Conservation (phyloP, 2,888 invertebrate genomes). For the Yponomeuta evonymella region DNA sequence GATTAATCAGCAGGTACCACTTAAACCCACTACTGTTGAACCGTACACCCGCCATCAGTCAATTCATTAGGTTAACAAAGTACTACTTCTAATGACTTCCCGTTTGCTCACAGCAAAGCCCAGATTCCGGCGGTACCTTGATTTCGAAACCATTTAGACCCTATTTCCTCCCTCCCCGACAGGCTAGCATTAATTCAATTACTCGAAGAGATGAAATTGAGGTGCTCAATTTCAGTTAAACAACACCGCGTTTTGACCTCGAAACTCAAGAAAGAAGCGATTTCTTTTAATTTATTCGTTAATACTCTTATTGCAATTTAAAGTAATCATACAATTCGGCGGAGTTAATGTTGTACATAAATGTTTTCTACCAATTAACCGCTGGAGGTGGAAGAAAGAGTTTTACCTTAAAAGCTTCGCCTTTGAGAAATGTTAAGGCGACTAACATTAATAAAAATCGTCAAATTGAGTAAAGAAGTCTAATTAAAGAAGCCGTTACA, state of each 20-base stretch:
- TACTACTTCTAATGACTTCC: conserved; percentile 70
- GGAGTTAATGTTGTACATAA: too few relatives aligned
- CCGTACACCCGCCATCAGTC: conserved; percentile 70
- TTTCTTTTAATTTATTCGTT: too few relatives aligned
- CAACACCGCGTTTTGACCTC: not conserved
- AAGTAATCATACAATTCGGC: too few relatives aligned
- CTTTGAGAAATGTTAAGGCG: conserved; percentile 23
- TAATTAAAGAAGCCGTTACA: conserved; percentile 75
- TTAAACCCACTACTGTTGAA: conserved; percentile 71
- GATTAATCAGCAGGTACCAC: conserved; percentile 72
- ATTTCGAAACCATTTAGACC: conserved; percentile 7
- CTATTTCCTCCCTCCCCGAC: not conserved
- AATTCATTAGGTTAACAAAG: conserved; percentile 75
- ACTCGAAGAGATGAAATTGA: conserved; percentile 11
- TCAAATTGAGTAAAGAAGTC: conserved; percentile 71
- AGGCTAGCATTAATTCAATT: conserved; percentile 10
- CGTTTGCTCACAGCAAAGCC: conserved; percentile 33
- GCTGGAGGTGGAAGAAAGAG: too few relatives aligned
- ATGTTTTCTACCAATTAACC: too few relatives aligned
- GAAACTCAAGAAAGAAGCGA: not conserved
- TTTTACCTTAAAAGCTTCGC: not conserved
- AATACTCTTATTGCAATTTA: too few relatives aligned
- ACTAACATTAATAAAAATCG: conserved; percentile 69
- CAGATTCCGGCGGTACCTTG: conserved; percentile 6
- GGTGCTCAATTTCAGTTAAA: not conserved